Percentiles rank a stretch among this genome's conserved stretches.
Conservation (phyloP, 2,113 vertebrate species). For the Cinclus cinclus region DNA sequence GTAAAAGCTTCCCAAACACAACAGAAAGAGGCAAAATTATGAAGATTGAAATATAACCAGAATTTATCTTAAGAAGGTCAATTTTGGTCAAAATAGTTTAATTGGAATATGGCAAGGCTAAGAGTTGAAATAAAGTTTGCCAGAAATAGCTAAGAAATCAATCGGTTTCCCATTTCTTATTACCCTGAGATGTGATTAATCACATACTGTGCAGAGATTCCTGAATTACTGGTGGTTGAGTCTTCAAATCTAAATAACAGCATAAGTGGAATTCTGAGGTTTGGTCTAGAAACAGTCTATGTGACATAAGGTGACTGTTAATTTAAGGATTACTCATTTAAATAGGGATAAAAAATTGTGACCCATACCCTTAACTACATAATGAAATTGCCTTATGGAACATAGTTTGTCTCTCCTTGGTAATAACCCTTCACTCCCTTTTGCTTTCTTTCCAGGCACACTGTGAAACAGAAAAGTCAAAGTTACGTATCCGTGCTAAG, state of each 20-base stretch:
- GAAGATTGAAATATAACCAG: background rate
- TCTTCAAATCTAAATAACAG: background rate
- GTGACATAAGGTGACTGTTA: background rate
- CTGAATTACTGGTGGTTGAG: background rate
- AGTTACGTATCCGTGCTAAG: conserved; percentile 68
- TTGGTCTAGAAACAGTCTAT: background rate
- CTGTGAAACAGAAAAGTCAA: conserved; percentile 66
- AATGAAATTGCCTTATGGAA: background rate
- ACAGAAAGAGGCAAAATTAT: background rate
- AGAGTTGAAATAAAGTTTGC: background rate
- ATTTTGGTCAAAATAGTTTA: background rate
- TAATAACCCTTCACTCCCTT: background rate
- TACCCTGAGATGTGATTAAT: background rate
- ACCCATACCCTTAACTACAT: background rate
- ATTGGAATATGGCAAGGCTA: background rate
- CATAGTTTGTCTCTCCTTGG: background rate
- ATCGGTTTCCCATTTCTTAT: background rate
- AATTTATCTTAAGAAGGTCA: background rate
- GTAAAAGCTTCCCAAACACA: background rate
- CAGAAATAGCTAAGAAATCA: background rate
- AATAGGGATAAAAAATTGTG: background rate
- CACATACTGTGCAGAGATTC: background rate
- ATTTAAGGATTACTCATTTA: background rate
- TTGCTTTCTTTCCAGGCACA: conserved; percentile 59
- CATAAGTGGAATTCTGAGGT: rapidly evolving